Conservation (phyloP, 2,888 invertebrate genomes). For the Scaptomyza reducta region DNA sequence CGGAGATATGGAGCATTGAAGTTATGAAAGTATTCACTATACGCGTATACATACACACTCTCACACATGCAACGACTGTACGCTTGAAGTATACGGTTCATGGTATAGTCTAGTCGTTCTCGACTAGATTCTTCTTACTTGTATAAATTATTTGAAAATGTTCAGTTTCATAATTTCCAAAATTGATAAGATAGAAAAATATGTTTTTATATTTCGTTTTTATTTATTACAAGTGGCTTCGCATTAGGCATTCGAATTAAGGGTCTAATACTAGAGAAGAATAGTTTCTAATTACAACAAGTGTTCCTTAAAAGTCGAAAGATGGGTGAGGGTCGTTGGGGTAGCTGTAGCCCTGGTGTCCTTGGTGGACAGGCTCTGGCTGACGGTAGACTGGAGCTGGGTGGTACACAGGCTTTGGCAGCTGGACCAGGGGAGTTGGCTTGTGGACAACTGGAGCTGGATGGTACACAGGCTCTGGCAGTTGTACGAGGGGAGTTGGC, state of each 20-base stretch:
- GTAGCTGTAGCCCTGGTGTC: slow-evolving; percentile 72
- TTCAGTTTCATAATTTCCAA: too few species aligned
- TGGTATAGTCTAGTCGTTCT: too few species aligned
- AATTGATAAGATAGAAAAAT: not conserved
- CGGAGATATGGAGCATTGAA: too few species aligned
- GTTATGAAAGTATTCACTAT: too few species aligned
- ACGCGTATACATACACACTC: too few species aligned
- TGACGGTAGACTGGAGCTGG: slow-evolving; percentile 29
- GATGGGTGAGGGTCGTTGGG: slow-evolving; percentile 81
- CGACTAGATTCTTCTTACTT: too few species aligned
- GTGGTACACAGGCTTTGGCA: slow-evolving; percentile 27
- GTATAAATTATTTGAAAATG: too few species aligned
- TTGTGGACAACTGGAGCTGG: slow-evolving; percentile 27
- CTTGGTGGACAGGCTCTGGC: slow-evolving; percentile 34
- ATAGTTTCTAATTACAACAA: slow-evolving; percentile 53
- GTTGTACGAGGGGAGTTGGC: slow-evolving; percentile 17
- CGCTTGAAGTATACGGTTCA: too few species aligned
- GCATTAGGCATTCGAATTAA: slow-evolving; percentile 41
- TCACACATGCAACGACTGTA: too few species aligned
- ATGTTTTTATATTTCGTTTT: slow-evolving; percentile 23
- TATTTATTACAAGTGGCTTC: slow-evolving; percentile 37
- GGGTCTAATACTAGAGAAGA: slow-evolving; percentile 75
- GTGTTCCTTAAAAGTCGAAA: slow-evolving; percentile 69
- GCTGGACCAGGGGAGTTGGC: not conserved
- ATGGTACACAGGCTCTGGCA: too few species aligned